These are phyloP conservation scores for Heliocidaris erythrogramma DNA, from an alignment of 35 echinoderm and acorn worm species.

Conservation along the genomic window DNA sequence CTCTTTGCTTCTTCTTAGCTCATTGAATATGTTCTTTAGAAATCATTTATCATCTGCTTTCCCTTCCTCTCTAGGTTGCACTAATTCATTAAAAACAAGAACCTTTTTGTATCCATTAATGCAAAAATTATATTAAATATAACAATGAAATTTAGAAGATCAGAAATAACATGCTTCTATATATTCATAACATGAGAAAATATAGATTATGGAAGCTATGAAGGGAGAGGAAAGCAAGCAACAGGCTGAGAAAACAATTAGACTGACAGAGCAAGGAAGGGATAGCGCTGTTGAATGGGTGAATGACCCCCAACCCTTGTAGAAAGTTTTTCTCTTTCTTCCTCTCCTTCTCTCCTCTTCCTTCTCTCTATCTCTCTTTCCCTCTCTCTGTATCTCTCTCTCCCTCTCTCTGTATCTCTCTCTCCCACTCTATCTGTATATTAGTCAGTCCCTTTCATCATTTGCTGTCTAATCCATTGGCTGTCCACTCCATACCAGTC, in stretches of 20 bases:
- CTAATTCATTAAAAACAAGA: too few relatives aligned
- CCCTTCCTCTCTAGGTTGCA: too few relatives aligned
- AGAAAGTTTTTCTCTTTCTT: not conserved
- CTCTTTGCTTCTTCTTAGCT: too few relatives aligned
- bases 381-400: not conserved
- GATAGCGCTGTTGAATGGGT: not conserved
- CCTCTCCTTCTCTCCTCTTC: not conserved
- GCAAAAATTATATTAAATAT: too few relatives aligned
- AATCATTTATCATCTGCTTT: too few relatives aligned
- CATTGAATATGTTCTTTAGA: too few relatives aligned
- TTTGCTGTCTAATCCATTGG: not conserved
- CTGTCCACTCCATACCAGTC: conserved; percentile 7
- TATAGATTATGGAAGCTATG: not conserved
- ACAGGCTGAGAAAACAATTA: not conserved
- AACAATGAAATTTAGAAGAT: too few relatives aligned
- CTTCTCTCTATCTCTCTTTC: not conserved
- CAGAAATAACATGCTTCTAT: too few relatives aligned
- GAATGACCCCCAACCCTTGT: not conserved
- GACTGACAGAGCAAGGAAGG: not conserved
- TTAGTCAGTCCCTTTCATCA: not conserved
- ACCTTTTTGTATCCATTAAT: too few relatives aligned
- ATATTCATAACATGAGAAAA: too few relatives aligned
- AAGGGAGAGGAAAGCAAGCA: not conserved
- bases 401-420: not conserved
- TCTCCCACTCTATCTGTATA: not conserved